A percentile compares a stretch with the other conserved stretches of the same genome.
Evolutionary conservation across 2,888 invertebrate genomes (phyloP).

Genomic region (Xylophagus ater): DNA sequence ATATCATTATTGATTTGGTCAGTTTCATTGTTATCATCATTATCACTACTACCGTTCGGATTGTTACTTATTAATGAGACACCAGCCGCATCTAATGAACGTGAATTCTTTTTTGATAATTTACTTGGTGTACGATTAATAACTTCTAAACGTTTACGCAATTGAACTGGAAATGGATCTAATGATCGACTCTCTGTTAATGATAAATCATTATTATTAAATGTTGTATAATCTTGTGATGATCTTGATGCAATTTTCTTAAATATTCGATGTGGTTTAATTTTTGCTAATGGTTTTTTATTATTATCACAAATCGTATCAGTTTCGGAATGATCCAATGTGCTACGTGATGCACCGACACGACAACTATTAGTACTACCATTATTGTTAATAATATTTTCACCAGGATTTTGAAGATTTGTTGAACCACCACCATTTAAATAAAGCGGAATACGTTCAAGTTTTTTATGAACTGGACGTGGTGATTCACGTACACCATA

Average conservation of each 20-base stretch:
- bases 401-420: constrained; percentile 10
- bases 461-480: constrained; percentile 31
- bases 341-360: constrained; percentile 26
- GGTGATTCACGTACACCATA: constrained; percentile 35
- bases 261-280: constrained; percentile 42
- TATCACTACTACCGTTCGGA: constrained; percentile 11
- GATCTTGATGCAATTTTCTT: constrained; percentile 23
- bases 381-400: constrained; percentile 37
- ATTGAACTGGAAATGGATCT: constrained; percentile 47
- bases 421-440: constrained; percentile 40
- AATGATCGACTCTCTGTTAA: constrained; percentile 53
- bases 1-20: constrained; percentile 26
- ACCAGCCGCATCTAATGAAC: constrained; percentile 32
- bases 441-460: constrained; percentile 42
- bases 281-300: constrained; percentile 36
- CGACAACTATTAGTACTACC: constrained; percentile 9
- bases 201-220: constrained; percentile 17
- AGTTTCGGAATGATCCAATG: constrained; percentile 38
- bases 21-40: constrained; percentile 15
- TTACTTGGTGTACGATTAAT: constrained; percentile 30
- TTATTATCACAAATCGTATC: constrained; percentile 38
- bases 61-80: constrained; percentile 21
- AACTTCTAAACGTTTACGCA: constrained; percentile 28
- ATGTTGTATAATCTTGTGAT: constrained; percentile 24
- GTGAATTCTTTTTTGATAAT: constrained; percentile 34